A percentile compares a stretch with the other conserved stretches of the same genome.
Conservation (phyloP, 2,113 vertebrate species). For the Platysteira castanea region DNA sequence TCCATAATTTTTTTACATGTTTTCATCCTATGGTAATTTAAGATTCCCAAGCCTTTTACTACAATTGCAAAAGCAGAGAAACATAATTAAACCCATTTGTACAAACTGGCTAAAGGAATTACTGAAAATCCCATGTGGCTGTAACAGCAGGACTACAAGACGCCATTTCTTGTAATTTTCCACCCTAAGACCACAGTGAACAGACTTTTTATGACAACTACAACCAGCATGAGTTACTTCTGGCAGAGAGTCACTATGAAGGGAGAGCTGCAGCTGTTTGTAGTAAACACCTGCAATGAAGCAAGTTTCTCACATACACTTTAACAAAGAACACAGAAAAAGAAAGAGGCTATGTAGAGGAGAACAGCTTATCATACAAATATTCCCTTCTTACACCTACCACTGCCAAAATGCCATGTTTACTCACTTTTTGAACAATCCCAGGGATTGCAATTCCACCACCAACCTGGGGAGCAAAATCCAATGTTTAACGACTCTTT, state of each 20-base stretch:
- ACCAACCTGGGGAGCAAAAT: not conserved
- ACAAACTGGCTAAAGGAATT: not conserved
- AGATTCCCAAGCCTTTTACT: not conserved
- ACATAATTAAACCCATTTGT: not conserved
- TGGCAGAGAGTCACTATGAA: accelerated
- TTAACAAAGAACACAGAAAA: not conserved
- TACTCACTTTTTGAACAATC: not conserved
- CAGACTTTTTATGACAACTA: not conserved
- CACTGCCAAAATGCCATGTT: not conserved
- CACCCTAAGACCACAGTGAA: not conserved
- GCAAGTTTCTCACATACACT: not conserved
- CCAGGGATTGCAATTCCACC: not conserved
- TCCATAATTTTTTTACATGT: not conserved
- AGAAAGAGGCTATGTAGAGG: not conserved
- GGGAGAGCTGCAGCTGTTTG: accelerated
- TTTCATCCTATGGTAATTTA: not conserved
- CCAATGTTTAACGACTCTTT: accelerated
- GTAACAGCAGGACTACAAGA: not conserved
- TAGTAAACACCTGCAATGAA: not conserved
- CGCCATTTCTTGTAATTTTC: not conserved
- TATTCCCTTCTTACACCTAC: not conserved
- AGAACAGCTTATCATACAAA: not conserved
- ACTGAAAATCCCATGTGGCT: not conserved
- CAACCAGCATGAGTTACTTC: not conserved
- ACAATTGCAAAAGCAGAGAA: not conserved